Conservation (phyloP, 2,113 vertebrate genomes). For the Oophaga pumilio region DNA sequence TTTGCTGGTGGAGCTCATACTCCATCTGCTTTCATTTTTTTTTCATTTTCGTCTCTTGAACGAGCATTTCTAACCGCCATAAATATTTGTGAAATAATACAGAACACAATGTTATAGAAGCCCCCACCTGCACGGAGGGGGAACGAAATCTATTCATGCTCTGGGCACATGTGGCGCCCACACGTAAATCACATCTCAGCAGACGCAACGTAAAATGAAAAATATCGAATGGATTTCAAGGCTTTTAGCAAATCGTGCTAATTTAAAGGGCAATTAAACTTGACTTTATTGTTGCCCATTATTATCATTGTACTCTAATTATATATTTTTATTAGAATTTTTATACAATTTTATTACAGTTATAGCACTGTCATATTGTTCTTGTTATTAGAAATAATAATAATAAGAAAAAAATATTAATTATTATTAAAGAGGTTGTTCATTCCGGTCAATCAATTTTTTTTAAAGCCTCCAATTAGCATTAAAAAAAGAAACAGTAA, state of each 20-base stretch:
- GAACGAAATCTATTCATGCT: background rate
- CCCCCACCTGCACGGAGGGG: conserved; percentile 7
- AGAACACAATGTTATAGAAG: conserved; percentile 14
- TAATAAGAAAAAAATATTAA: no score
- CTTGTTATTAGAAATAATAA: no score
- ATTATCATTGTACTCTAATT: background rate
- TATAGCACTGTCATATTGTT: no score
- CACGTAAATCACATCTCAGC: background rate
- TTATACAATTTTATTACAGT: background rate
- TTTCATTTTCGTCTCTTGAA: background rate
- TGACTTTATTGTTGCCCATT: background rate
- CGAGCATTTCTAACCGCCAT: background rate
- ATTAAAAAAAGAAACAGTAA: no score
- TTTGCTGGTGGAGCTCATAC: background rate
- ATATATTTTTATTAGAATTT: background rate
- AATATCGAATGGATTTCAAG: conserved; percentile 1
- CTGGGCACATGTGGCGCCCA: conserved; percentile 10
- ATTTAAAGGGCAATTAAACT: background rate
- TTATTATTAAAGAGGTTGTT: no score
- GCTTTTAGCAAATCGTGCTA: background rate
- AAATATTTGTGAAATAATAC: conserved; percentile 29
- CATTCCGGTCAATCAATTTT: no score
- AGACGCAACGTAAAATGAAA: background rate
- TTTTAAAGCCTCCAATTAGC: no score
- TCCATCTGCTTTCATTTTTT: conserved; percentile 1